Evolutionary conservation across 1,140 invertebrate species (phyloP).

Genomic region (Polyergus mexicanus): DNA sequence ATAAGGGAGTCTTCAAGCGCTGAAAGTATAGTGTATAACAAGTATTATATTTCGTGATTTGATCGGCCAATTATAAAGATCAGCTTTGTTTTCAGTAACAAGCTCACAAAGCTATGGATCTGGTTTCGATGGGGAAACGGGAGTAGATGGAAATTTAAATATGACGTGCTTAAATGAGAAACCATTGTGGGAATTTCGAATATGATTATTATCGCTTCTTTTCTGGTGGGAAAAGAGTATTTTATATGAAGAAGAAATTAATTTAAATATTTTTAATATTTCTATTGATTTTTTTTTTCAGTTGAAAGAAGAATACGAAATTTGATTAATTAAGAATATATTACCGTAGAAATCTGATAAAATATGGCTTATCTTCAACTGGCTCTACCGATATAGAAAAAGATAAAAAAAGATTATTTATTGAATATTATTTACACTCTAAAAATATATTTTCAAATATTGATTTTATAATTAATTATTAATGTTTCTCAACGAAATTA

Average conservation of each 20-base stretch:
- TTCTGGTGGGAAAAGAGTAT: not conserved
- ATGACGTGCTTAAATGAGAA: not conserved
- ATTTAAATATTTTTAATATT: not conserved
- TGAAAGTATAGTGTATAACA: constrained; percentile 2
- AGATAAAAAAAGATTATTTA: not conserved
- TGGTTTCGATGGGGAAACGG: not conserved
- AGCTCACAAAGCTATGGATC: not conserved
- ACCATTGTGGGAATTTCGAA: not conserved
- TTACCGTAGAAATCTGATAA: not conserved
- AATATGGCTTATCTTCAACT: not conserved
- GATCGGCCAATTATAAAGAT: constrained; percentile 40
- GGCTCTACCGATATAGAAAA: not conserved
- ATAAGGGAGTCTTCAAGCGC: not conserved
- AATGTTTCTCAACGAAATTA: constrained; percentile 15
- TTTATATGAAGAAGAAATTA: not conserved
- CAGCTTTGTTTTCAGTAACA: constrained; percentile 37
- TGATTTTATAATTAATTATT: not conserved
- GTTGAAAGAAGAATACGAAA: not conserved
- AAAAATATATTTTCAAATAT: constrained; percentile 5
- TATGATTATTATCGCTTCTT: not conserved
- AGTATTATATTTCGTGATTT: constrained; percentile 50
- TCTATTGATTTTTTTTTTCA: not conserved
- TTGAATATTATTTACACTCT: not conserved
- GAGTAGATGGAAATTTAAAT: constrained; percentile 4
- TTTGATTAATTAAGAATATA: not conserved